Evolutionary conservation across 2,797 vertebrate genomes (phyloP), one percentile per base, ranked within the genome.

Genomic region (Thaleichthys pacificus): DNA sequence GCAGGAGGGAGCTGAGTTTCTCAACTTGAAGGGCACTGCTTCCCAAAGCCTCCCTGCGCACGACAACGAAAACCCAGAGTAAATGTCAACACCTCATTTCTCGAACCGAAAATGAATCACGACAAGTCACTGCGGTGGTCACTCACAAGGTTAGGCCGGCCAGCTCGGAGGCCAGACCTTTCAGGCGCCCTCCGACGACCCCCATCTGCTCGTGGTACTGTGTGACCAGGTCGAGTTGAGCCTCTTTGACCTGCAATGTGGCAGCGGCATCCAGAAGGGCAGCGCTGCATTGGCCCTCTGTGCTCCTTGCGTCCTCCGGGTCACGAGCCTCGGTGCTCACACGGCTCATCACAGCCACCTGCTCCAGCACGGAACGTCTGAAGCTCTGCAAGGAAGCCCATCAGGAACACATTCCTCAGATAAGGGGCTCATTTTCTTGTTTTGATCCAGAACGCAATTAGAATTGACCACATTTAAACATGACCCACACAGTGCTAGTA

Each of bases 91-190:
- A 30, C 54, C 47, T 30, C 17, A 35, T 32, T 14, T 12, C 66
- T 22, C 11, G 19, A 63, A 14, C 12, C 21, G 60, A 17, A 63
- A 38, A 8, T n/a, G 17, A 26, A 49, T 17, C 26, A 9, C 30
- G 12, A 49, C 64, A 21, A 19, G 15, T 65, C 19, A n/a, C 1
- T 11, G 15, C 17, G 8, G 2, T 4, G 30, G 63, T 65, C 49
- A 95, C 96, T 96, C 87, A 99, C 97, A 87, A 72, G 88, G 88
- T 95, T 4, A 93, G 85, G 70, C 89, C 93, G 74, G 94, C 94
- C 73, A 93, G 92, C 80, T 95, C 94, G 7, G 78, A 79, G 4
- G 88, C 84, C 24, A 95, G 77, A 69, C 77, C 88, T 72, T 93
- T 90, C 80, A 96, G 79, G 0, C 93, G 92, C 5, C 86, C 86